These are phyloP conservation scores for Chironomus riparius DNA, from an alignment of 2,888 invertebrate species.

Conservation along the genomic window DNA sequence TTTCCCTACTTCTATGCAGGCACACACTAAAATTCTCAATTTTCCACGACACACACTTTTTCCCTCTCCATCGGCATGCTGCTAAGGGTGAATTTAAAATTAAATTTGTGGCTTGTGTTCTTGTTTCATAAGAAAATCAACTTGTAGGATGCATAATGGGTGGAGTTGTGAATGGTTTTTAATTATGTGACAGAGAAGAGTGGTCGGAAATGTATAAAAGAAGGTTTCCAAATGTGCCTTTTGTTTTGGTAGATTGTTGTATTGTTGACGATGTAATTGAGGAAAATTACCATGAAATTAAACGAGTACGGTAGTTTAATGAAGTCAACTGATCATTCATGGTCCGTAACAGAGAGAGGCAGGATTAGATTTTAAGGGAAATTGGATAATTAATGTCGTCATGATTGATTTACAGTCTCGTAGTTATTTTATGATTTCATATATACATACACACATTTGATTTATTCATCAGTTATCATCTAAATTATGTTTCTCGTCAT, in stretches of 20 bases:
- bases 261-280: neutral
- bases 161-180: conserved; percentile 19
- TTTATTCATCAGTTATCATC: too few species aligned
- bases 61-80: neutral
- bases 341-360: neutral
- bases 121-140: neutral
- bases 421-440: neutral
- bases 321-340: neutral
- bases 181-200: conserved; percentile 6
- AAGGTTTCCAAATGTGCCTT: neutral
- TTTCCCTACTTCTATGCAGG: neutral
- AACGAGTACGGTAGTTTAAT: conserved; percentile 2
- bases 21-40: too few species aligned
- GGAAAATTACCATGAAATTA: conserved; percentile 24
- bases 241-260: neutral
- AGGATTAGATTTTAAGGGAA: neutral
- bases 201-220: neutral
- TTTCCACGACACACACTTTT: neutral
- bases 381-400: conserved; percentile 11
- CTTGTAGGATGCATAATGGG: neutral
- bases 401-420: conserved; percentile 11
- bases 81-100: conserved; percentile 6
- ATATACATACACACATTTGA: neutral
- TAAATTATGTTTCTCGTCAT: too few species aligned
- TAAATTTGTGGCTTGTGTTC: neutral